Conservation (phyloP, 2,113 vertebrate genomes). For the Alces alces region DNA sequence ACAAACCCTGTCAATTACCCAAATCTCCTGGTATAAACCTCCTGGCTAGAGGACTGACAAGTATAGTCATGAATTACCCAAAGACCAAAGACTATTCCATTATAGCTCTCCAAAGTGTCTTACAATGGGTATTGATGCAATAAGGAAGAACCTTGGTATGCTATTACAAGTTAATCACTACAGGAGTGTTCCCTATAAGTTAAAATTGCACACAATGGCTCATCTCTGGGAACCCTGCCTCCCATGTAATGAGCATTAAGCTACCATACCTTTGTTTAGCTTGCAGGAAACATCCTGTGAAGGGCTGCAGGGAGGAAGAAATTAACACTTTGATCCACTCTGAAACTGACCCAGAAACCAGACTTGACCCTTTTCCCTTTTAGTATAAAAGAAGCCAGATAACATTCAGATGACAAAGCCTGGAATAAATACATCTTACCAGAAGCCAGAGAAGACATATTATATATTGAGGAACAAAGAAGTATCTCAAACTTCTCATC, state of each 20-base stretch:
- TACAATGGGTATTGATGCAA: not conserved
- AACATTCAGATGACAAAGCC: not conserved
- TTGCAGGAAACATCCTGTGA: not conserved
- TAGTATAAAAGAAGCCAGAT: not conserved
- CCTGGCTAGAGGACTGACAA: not conserved
- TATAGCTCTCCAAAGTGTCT: not conserved
- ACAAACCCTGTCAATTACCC: too few relatives aligned
- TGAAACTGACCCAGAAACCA: not conserved
- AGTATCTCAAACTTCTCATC: not conserved
- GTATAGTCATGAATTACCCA: not conserved
- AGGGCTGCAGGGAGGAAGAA: not conserved
- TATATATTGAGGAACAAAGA: not conserved
- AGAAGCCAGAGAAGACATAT: not conserved
- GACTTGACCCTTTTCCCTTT: not conserved
- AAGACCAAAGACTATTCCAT: not conserved
- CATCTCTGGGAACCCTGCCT: not conserved
- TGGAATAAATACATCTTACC: not conserved
- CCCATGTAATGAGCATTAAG: not conserved
- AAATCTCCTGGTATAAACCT: not conserved
- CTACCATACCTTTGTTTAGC: not conserved
- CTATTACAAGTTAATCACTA: not conserved
- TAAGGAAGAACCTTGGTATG: not conserved
- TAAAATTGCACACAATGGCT: not conserved
- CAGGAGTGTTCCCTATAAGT: not conserved
- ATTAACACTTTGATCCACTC: not conserved